A percentile compares a stretch with the other conserved stretches of the same genome.
These are phyloP conservation scores for Alviniconcha strummeri DNA, from an alignment of 2,888 invertebrate genomes.

Conservation along the genomic window DNA sequence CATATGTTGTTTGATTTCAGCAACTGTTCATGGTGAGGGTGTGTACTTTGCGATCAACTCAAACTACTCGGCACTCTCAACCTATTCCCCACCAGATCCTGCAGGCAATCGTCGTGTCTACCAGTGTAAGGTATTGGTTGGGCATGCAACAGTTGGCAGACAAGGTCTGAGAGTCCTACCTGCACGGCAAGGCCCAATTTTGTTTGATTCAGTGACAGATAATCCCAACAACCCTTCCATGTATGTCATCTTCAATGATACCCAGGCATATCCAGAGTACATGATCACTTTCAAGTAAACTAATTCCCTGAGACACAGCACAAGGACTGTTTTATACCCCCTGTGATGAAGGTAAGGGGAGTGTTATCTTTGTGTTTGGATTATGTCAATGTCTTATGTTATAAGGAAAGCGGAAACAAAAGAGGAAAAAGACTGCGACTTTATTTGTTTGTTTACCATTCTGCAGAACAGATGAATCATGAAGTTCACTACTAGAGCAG, in stretches of 20 bases:
- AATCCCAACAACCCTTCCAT: slow-evolving; percentile 48
- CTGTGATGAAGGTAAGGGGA: neutral
- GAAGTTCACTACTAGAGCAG: too few relatives aligned
- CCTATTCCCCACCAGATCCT: slow-evolving; percentile 50
- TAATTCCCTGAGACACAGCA: neutral
- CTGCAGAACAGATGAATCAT: too few relatives aligned
- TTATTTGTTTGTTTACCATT: too few relatives aligned
- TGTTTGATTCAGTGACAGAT: slow-evolving; percentile 64
- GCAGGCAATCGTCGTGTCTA: slow-evolving; percentile 55
- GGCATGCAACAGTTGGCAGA: slow-evolving; percentile 50
- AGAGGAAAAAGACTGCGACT: too few relatives aligned
- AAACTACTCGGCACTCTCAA: slow-evolving; percentile 51
- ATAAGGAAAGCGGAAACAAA: too few relatives aligned
- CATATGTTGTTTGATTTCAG: slow-evolving; percentile 46
- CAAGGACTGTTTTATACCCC: too few relatives aligned
- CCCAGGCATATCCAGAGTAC: slow-evolving; percentile 67
- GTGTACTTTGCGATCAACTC: slow-evolving; percentile 66
- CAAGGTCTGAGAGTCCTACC: slow-evolving; percentile 53
- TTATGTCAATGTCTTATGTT: neutral
- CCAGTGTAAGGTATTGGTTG: slow-evolving; percentile 58
- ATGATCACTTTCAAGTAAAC: slow-evolving; percentile 53
- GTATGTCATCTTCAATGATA: slow-evolving; percentile 68
- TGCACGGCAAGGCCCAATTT: slow-evolving; percentile 35
- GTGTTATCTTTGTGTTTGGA: too few relatives aligned
- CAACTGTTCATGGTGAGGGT: slow-evolving; percentile 61